These are phyloP conservation scores for Butastur rufipennis DNA, from an alignment of 2,113 vertebrate species.

Conservation along the genomic window DNA sequence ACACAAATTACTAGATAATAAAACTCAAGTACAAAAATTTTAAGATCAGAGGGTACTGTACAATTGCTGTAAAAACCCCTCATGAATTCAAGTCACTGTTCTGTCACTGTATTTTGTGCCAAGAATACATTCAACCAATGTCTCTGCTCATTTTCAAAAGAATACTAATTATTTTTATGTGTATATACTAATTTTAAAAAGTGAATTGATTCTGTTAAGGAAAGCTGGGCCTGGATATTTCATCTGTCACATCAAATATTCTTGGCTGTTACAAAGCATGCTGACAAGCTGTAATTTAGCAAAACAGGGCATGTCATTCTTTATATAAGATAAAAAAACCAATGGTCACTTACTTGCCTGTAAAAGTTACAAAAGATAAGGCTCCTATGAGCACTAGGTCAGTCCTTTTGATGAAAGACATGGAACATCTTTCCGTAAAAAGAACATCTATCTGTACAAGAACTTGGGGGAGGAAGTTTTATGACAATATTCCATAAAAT, in stretches of 20 bases:
- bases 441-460: background rate
- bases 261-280: background rate
- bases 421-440: background rate
- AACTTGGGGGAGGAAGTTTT: background rate
- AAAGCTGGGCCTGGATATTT: background rate
- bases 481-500: background rate
- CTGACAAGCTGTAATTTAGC: background rate
- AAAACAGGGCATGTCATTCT: background rate
- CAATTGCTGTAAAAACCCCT: background rate
- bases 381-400: background rate
- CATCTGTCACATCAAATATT: background rate
- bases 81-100: background rate
- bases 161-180: background rate
- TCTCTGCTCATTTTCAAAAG: background rate
- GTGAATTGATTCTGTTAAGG: background rate
- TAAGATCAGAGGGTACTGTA: background rate
- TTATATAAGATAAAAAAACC: background rate
- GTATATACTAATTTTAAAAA: background rate
- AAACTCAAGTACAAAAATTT: background rate
- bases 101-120: background rate
- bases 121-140: background rate
- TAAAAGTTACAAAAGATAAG: background rate
- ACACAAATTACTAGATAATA: background rate
- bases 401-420: background rate
- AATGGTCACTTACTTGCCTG: background rate